Evolutionary conservation across 2,888 invertebrate species (phyloP), one percentile per base, ranked within the genome.

Genomic region (Lasioglossum morio): DNA sequence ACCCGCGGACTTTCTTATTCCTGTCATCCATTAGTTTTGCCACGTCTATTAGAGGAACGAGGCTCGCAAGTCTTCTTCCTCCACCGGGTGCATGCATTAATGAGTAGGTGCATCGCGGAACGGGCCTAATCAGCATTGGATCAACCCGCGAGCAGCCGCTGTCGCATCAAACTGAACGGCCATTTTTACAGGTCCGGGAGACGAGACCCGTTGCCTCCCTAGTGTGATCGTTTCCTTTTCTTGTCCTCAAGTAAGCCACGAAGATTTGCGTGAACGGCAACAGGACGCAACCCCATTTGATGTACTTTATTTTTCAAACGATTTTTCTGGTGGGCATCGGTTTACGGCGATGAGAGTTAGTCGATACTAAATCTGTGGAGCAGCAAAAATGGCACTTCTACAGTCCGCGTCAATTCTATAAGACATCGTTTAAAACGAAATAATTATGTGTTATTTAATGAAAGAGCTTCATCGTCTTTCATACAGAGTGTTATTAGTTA

Each of bases 11-110:
- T 88, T 88, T 88, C 88, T 87, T 85, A 88, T 81, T 86, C 79
- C 88, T 78, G 88, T 86, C 88, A 86, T 86, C 86, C 88, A 88
- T 88, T 87, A 87, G 83, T 86, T 87, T 86, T 81, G 88, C 88
- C 70, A 83, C 77, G 88, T 88, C 88, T 86, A 87, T 88, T 87
- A 88, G 86, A 81, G 83, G 81, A 88, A 88, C 83, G 86, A 83
- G 87, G 81, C 27, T 81, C 81, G 82, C 23, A 7, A 7, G 87
- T 85, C 75, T 63, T 82, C 87, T 84, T 81, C 87, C 77, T 84
- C 72, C 84, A 53, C 37, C 43, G 48, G 10, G 69, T 76, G 77
- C 66, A 40, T 34, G 87, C 82, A 87, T 89, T 89, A 89, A 89
- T 88, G 85, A 87, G 85, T 87, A 89, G 87, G 81, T 87, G 88